phyloP scores from a whole-genome alignment of 1,140 invertebrate species.

The Stegodyphus dumicola region DNA sequence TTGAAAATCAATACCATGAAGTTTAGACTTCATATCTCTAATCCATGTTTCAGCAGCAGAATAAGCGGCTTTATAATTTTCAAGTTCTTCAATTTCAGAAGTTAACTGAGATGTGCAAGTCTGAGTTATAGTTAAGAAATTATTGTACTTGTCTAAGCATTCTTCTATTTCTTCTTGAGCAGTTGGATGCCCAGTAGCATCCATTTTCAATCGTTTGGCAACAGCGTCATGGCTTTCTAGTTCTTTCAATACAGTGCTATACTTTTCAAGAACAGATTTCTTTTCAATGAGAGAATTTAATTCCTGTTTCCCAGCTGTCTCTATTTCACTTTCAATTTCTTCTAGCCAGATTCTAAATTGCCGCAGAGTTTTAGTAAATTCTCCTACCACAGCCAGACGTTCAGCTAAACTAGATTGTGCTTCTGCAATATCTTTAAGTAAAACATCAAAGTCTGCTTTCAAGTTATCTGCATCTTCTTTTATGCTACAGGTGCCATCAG shows the following conservation, averaged over 20 bases:
- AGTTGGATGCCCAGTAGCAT: constrained; percentile 63
- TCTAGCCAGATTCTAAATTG: constrained; percentile 76
- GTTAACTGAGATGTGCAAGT: constrained; percentile 71
- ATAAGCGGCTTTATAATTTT: constrained; percentile 84
- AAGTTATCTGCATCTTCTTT: constrained; percentile 89
- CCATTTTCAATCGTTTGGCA: constrained; percentile 71
- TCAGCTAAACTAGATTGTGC: constrained; percentile 78
- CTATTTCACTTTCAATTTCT: constrained; percentile 85
- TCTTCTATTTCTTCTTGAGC: constrained; percentile 85
- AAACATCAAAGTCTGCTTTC: constrained; percentile 87
- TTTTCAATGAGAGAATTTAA: constrained; percentile 60
- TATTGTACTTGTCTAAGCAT: constrained; percentile 49
- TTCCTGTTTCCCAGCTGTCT: constrained; percentile 68
- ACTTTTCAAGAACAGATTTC: constrained; percentile 60
- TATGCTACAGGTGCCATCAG: constrained; percentile 84
- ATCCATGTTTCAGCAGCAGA: constrained; percentile 89
- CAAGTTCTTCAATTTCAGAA: constrained; percentile 86
- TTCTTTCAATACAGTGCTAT: constrained; percentile 63
- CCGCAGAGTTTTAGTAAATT: constrained; percentile 76
- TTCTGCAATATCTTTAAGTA: constrained; percentile 83
- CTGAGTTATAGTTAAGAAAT: constrained; percentile 66
- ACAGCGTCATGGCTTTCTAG: constrained; percentile 73
- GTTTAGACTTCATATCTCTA: constrained; percentile 81
- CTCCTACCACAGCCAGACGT: constrained; percentile 82
- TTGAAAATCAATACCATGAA: constrained; percentile 85